These are phyloP conservation scores for Saccostrea cuccullata DNA, from an alignment of 1,140 invertebrate genomes.

Conservation along the genomic window DNA sequence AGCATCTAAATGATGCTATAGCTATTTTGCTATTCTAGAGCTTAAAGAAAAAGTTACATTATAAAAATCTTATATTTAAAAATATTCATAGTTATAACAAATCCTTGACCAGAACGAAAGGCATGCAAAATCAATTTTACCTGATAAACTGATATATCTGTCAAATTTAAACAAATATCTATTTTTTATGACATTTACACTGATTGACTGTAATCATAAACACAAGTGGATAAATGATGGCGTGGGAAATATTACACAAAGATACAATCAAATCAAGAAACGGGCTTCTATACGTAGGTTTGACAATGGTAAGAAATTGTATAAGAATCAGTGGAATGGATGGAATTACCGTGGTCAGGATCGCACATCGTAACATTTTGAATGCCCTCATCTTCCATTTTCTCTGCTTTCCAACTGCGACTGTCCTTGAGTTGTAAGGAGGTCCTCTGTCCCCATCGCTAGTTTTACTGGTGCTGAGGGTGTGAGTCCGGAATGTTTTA, in stretches of 20 bases:
- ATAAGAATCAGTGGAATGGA: not conserved
- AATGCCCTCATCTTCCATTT: slow-evolving; percentile 6
- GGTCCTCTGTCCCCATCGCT: not conserved
- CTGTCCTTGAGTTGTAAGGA: not conserved
- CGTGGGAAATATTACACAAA: slow-evolving; percentile 25
- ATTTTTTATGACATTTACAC: not conserved
- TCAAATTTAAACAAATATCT: not conserved
- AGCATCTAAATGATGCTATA: no score
- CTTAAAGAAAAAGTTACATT: no score
- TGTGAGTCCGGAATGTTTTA: no score
- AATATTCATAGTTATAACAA: no score
- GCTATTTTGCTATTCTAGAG: no score
- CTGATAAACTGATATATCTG: no score
- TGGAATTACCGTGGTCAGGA: not conserved
- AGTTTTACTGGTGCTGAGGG: not conserved
- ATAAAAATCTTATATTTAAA: no score
- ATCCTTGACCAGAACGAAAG: no score
- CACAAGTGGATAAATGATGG: not conserved
- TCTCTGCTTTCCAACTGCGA: not conserved
- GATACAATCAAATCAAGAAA: not conserved
- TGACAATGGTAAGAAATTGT: not conserved
- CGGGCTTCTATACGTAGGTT: not conserved
- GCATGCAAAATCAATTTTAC: no score
- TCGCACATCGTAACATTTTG: slow-evolving; percentile 3
- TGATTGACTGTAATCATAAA: not conserved